phyloP scores from a whole-genome alignment of 23 tunicate species.

The Phallusia fumigata region DNA sequence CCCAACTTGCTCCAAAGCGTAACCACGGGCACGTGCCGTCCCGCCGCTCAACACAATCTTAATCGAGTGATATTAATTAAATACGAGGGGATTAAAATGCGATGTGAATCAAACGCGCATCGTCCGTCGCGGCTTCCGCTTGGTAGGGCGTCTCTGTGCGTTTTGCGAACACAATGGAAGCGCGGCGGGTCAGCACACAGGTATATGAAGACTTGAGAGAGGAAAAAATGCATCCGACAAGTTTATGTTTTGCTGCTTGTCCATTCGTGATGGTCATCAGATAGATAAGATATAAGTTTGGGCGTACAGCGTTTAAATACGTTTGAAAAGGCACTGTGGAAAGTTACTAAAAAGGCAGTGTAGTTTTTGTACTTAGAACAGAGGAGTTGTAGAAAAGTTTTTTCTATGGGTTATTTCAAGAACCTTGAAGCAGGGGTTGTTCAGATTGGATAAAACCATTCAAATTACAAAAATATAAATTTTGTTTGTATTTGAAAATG shows the following conservation, averaged over 20 bases:
- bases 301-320: no score
- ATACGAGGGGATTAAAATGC: conserved; percentile 1
- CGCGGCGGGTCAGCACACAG: neutral
- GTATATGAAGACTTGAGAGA: neutral
- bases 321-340: no score
- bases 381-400: no score
- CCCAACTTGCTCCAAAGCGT: no score
- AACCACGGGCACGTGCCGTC: neutral
- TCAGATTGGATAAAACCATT: no score
- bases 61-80: neutral
- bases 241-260: neutral
- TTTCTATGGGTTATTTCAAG: no score
- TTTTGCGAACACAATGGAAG: neutral
- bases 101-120: neutral
- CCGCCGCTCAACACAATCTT: neutral
- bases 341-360: no score
- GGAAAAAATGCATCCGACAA: conserved; percentile 7
- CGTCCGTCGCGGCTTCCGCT: conserved; percentile 1
- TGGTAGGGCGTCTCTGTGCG: conserved; percentile 1
- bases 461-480: no score
- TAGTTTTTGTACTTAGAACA: no score
- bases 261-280: neutral
- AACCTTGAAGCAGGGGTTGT: no score
- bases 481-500: no score
- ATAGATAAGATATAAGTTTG: no score